These are phyloP conservation scores for Loris lydekkerianus DNA, from an alignment of 2,797 vertebrate species.

Conservation along the genomic window DNA sequence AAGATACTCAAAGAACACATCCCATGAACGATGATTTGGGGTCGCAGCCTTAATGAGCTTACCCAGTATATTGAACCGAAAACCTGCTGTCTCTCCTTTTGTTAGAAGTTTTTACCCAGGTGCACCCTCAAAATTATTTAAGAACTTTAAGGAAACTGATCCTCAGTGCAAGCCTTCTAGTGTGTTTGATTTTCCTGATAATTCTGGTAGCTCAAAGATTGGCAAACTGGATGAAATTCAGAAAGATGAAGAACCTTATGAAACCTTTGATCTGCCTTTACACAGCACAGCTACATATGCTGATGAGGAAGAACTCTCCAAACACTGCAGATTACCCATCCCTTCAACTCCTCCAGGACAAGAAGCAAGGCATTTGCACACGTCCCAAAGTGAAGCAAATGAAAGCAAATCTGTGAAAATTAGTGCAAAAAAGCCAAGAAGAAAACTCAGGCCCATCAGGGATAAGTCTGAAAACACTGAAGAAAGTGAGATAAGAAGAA, in stretches of 20 bases:
- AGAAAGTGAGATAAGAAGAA: background rate
- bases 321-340: fast-evolving
- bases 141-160: too few species aligned
- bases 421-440: constrained; percentile 38
- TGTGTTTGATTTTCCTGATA: constrained; percentile 61
- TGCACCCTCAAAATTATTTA: too few species aligned
- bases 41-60: too few species aligned
- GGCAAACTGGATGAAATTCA: constrained; percentile 74
- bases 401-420: background rate
- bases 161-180: fast-evolving
- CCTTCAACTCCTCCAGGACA: background rate
- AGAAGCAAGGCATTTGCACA: background rate
- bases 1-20: too few species aligned
- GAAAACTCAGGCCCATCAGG: background rate
- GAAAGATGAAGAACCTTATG: constrained; percentile 83
- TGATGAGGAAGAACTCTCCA: constrained; percentile 75
- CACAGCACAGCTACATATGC: constrained; percentile 90
- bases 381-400: constrained; percentile 60
- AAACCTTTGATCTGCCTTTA: constrained; percentile 88
- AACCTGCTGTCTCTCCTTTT: too few species aligned
- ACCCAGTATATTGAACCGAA: too few species aligned
- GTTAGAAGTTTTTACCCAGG: too few species aligned
- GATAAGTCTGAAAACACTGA: constrained; percentile 42
- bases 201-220: constrained; percentile 85
- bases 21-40: too few species aligned